Percentiles rank a stretch among this genome's conserved stretches.
phyloP scores from a whole-genome alignment of 2,113 vertebrate genomes.

The Mustelus asterias region DNA sequence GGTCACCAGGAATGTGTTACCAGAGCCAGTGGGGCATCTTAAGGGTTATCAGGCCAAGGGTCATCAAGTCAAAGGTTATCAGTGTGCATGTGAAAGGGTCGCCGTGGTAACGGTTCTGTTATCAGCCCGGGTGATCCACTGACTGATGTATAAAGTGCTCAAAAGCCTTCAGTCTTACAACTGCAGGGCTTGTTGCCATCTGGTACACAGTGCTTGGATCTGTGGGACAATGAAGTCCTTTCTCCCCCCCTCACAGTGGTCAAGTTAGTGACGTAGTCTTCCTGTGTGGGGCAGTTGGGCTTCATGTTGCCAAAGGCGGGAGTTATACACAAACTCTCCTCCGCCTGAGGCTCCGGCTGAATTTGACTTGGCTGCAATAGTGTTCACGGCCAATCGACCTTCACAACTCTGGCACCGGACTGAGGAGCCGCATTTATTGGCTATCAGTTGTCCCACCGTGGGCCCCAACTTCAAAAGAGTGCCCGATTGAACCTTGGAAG shows the following conservation, averaged over 20 bases:
- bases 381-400: background rate
- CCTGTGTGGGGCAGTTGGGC: background rate
- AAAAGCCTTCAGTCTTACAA: background rate
- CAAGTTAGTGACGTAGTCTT: background rate
- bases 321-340: no score
- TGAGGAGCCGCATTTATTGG: no score
- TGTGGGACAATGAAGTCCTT: background rate
- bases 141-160: background rate
- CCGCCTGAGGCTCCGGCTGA: background rate
- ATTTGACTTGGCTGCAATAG: background rate
- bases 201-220: background rate
- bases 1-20: background rate
- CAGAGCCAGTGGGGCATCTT: background rate
- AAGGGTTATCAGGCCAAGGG: background rate
- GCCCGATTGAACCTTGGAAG: background rate
- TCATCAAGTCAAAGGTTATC: slow-evolving; percentile 9
- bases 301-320: no score
- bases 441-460: background rate
- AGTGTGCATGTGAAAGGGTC: background rate
- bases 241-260: background rate
- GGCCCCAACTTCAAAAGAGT: background rate
- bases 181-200: background rate
- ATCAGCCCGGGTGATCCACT: background rate
- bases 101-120: background rate
- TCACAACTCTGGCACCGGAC: background rate